Evolutionary conservation across 2,888 invertebrate species (phyloP).

Genomic region (Polia nebulosa): DNA sequence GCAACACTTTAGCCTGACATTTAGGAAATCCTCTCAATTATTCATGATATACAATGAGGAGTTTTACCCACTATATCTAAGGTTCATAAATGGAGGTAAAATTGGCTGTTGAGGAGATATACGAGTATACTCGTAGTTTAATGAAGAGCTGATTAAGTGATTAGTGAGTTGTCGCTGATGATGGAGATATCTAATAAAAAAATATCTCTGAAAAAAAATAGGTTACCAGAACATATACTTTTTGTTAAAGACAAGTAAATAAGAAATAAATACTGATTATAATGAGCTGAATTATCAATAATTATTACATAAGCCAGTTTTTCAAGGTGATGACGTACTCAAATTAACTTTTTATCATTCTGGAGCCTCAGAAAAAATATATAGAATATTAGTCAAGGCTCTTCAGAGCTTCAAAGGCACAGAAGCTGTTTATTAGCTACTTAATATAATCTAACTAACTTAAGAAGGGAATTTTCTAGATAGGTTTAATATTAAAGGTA

Average conservation of each 20-base stretch:
- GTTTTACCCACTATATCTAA: not conserved
- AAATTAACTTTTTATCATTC: not conserved
- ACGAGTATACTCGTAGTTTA: too few relatives aligned
- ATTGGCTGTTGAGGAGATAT: too few relatives aligned
- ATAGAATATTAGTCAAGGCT: not conserved
- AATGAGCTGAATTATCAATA: too few relatives aligned
- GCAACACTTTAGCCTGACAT: conserved; percentile 2
- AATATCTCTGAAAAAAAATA: too few relatives aligned
- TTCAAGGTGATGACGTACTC: too few relatives aligned
- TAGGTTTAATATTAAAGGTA: not conserved
- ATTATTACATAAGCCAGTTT: too few relatives aligned
- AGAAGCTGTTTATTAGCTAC: conserved; percentile 1
- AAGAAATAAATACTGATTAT: too few relatives aligned
- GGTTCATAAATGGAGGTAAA: not conserved
- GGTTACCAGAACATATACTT: too few relatives aligned
- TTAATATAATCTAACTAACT: not conserved
- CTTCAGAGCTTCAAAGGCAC: not conserved
- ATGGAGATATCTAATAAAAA: too few relatives aligned
- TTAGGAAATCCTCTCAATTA: conserved; percentile 5
- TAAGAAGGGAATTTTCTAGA: not conserved
- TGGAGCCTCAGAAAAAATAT: not conserved
- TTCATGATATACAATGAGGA: conserved; percentile 9
- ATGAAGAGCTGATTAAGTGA: too few relatives aligned
- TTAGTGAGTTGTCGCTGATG: not conserved
- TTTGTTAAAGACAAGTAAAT: too few relatives aligned